phyloP scores from a whole-genome alignment of 2,888 invertebrate species.

The Fissipunctia ypsillon region DNA sequence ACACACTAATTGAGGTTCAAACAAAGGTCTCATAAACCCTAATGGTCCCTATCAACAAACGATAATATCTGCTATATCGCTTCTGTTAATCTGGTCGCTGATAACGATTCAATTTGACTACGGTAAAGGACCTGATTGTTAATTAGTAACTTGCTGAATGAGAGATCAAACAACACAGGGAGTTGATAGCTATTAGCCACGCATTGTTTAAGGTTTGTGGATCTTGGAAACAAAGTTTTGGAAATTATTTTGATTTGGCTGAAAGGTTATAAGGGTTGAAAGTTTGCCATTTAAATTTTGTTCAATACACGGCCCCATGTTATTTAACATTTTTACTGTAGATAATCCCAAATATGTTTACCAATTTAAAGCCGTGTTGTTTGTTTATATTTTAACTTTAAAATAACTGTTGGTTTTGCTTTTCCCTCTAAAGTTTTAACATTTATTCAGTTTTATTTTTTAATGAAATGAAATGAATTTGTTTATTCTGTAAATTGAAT shows the following conservation, averaged over 20 bases:
- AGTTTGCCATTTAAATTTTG: not conserved
- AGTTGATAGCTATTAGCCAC: not conserved
- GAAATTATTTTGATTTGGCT: conserved; percentile 1
- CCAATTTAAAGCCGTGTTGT: not conserved
- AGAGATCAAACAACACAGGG: conserved; percentile 24
- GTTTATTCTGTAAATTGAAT: no score
- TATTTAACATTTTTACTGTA: not conserved
- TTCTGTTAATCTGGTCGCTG: conserved; percentile 40
- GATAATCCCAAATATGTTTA: not conserved
- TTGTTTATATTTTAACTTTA: not conserved
- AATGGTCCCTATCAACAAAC: conserved; percentile 20
- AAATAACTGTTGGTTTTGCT: not conserved
- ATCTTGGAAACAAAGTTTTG: conserved; percentile 1
- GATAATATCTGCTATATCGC: conserved; percentile 26
- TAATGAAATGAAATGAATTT: no score
- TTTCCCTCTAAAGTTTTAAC: not conserved
- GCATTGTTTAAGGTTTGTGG: conserved; percentile 7
- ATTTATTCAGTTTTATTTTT: no score
- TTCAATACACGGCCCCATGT: not conserved
- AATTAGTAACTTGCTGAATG: conserved; percentile 38
- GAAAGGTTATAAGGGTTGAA: not conserved
- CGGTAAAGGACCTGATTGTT: conserved; percentile 29
- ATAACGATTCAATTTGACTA: conserved; percentile 46
- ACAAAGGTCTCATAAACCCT: conserved; percentile 30
- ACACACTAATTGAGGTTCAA: conserved; percentile 27